Evolutionary conservation across 2,797 vertebrate species (phyloP), one percentile per base, ranked within the genome.

Genomic region (Buceros bicornis): DNA sequence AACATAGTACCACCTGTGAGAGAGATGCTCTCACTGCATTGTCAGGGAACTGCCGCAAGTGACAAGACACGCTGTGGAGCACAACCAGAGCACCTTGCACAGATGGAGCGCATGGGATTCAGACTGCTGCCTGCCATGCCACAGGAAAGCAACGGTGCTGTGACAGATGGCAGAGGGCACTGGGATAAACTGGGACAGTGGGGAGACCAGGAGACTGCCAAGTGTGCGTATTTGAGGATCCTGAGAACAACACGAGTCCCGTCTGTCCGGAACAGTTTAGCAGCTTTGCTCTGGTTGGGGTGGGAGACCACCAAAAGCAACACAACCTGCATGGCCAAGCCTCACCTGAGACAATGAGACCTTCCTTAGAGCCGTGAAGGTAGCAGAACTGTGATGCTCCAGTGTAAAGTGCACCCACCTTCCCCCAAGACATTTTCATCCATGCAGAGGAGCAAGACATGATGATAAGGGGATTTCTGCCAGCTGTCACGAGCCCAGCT

Each of bases 101-200:
- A 85, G 81, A 72, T 40, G 76, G 76, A 85, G 33, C 4, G 0
- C 21, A 12, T 8, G 31, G 71, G 60, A 48, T 48, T 51, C 70
- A 20, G 48, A 11, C 50, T 58, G 65, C 85, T 62, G 56, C 56
- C 71, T 86, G 81, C 50, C 33, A 8, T 7, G 50, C 50, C 45
- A 20, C 13, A 8, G 66, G 50, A 67, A 53, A 82, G 61, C 60
- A 48, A 48, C 2, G 0, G 50, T 8, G 45, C 60, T 24, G 24
- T 28, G 50, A 73, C 66, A 89, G 89, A 73, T 82, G 89, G 66
- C 71, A 69, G 56, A 86, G 66, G 61, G 66, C 77, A 69, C 54
- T 51, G 77, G 57, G 51, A 54, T 74, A 79, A 79, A 82, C 71
- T 43, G 50, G 89, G 66, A 65, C 56, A 60, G 40, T 3, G 1